phyloP scores from a whole-genome alignment of 2,888 invertebrate genomes.

The Mimumesa dahlbomi region DNA sequence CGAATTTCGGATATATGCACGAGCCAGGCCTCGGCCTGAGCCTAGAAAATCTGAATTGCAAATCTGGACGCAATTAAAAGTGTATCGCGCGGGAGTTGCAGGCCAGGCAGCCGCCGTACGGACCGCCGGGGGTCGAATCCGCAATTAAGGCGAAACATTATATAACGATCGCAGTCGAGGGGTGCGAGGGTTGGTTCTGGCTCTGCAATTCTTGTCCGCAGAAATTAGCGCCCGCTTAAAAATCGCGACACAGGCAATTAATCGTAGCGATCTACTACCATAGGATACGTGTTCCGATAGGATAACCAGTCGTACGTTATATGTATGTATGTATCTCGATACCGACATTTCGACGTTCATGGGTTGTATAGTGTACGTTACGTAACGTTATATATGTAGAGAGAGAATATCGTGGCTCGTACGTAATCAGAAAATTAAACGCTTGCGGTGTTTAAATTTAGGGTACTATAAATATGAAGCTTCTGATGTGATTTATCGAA shows the following conservation, averaged over 20 bases:
- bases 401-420: too few relatives aligned
- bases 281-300: too few relatives aligned
- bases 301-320: too few relatives aligned
- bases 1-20: conserved; percentile 54
- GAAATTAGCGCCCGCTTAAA: conserved; percentile 58
- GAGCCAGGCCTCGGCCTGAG: conserved; percentile 47
- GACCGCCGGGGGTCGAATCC: conserved; percentile 61
- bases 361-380: too few relatives aligned
- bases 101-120: conserved; percentile 40
- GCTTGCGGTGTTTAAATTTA: conserved; percentile 48
- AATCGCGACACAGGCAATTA: conserved; percentile 57
- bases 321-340: too few relatives aligned
- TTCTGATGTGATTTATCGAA: conserved; percentile 55
- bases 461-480: conserved; percentile 50
- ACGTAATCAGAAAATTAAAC: too few relatives aligned
- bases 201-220: conserved; percentile 30
- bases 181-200: conserved; percentile 18
- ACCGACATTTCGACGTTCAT: too few relatives aligned
- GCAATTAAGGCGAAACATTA: conserved; percentile 73
- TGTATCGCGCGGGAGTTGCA: conserved; percentile 65
- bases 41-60: conserved; percentile 70
- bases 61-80: conserved; percentile 73
- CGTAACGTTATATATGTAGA: too few relatives aligned
- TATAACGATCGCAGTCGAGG: conserved; percentile 62
- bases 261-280: conserved; percentile 23